A percentile compares a stretch with the other conserved stretches of the same genome.
These are phyloP conservation scores for Lepilemur septentrionalis DNA, from an alignment of 2,797 vertebrate genomes.

Conservation along the genomic window DNA sequence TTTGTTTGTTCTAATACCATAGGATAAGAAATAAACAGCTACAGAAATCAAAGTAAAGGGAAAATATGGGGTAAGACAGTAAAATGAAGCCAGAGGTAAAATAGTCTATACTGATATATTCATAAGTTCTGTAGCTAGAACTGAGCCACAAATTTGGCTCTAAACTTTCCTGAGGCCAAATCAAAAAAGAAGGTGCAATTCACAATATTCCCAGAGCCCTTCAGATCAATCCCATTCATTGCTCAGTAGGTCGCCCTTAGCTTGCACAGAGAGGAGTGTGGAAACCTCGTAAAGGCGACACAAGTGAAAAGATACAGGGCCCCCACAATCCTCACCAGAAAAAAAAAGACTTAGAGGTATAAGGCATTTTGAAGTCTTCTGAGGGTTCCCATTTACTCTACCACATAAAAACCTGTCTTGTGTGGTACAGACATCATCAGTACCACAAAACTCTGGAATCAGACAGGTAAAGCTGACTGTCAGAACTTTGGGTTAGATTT, in stretches of 20 bases:
- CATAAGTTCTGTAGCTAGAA: neutral
- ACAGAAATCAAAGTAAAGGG: neutral
- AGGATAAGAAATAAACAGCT: conserved; percentile 7
- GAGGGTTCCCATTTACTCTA: neutral
- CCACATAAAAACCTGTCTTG: neutral
- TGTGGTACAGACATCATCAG: neutral
- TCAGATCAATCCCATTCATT: neutral
- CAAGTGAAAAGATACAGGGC: neutral
- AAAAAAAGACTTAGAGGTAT: neutral
- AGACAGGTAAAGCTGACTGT: neutral
- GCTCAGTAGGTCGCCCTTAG: neutral
- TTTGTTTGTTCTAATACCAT: conserved; percentile 31
- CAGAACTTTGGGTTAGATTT: neutral
- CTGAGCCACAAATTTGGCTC: neutral
- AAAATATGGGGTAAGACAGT: neutral
- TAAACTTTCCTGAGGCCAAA: neutral
- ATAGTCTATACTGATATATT: neutral
- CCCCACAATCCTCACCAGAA: neutral
- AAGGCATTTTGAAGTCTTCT: conserved; percentile 24
- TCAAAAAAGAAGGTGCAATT: neutral
- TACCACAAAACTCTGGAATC: neutral
- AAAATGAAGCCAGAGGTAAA: neutral
- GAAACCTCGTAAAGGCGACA: neutral
- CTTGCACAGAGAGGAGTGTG: neutral
- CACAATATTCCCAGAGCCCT: neutral